Base-by-base conservation (phyloP, 2,113 vertebrate species). In the Cyprinodon tularosa region DNA sequence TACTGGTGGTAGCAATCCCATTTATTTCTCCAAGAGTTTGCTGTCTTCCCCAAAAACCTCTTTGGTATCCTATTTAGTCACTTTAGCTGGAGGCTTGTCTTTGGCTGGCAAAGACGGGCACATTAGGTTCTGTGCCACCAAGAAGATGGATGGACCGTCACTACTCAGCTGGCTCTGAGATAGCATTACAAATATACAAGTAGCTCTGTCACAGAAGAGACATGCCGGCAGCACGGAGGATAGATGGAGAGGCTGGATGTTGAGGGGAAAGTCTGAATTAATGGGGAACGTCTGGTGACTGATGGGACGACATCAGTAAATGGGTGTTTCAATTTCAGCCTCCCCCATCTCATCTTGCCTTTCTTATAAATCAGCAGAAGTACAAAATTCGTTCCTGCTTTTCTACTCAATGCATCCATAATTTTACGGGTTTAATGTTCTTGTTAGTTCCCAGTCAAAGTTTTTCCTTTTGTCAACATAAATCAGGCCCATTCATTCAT, bases 321-420 rank as follows among this genome's bases (percentile, higher is more conserved):
- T 44, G 90, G 82, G 82, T 90, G 88, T 92, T 93, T 93, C 90
- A 91, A 86, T 93, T 91, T 84, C 80, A 87, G 75, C 75, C 82
- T 83, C 82, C 20, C 84, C 78, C 71, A 83, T 92, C 79, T 72
- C 81, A 84, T 91, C 77, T 77, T 85, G 72, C 71, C 77, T 7
- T 68, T 83, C 84, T 83, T 80, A 82, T 91, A 83, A 75, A 86
- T 89, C 82, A 85, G 72, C 69, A 22, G 22, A 62, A 78, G 74
- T 48, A 57, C 42, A 62, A 40, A 62, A 84, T 76, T 64, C 61
- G 50, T 45, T 20, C 66, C 68, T 22, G 36, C 64, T 77, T 62
- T 48, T 82, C 66, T 40, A 36, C 39, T 64, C 22, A 64, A 70
- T 70, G 42, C 12, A 20, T 40, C 37, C n/a, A 10, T 66, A 47